These are phyloP conservation scores for Agrochola litura DNA, from an alignment of 2,888 invertebrate species.

Conservation along the genomic window DNA sequence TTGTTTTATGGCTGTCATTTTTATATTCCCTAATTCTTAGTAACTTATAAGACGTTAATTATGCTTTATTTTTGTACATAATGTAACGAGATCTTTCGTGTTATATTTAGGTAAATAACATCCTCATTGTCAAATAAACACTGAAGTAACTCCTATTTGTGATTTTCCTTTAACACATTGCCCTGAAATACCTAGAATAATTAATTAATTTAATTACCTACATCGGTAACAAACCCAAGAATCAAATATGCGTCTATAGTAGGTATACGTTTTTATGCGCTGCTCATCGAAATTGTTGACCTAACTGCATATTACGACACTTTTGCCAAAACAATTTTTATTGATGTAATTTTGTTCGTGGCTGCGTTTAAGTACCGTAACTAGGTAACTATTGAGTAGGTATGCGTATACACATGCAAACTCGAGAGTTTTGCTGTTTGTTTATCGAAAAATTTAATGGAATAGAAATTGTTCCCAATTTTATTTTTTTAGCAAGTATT, in stretches of 20 bases:
- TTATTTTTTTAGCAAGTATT: not conserved
- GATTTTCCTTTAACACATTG: conserved; percentile 38
- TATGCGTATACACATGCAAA: not conserved
- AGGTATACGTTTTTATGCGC: not conserved
- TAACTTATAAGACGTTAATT: conserved; percentile 62
- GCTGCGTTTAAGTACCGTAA: not conserved
- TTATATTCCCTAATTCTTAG: conserved; percentile 63
- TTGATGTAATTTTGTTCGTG: not conserved
- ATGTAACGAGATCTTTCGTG: conserved; percentile 60
- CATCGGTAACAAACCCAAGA: not conserved
- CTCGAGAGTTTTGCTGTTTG: not conserved
- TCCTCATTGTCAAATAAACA: conserved; percentile 54
- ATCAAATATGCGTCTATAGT: not conserved
- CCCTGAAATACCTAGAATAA: not conserved
- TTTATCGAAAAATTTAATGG: not conserved
- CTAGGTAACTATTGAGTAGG: not conserved
- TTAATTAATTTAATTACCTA: no score
- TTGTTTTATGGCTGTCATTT: conserved; percentile 73
- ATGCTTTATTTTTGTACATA: conserved; percentile 69
- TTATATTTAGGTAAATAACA: conserved; percentile 58
- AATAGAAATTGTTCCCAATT: not conserved
- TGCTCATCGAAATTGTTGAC: conserved; percentile 1
- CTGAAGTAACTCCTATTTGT: conserved; percentile 45
- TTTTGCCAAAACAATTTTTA: not conserved
- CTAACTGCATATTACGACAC: conserved; percentile 11